phyloP scores from a whole-genome alignment of 2,888 invertebrate species.

The Chesias legatella region DNA sequence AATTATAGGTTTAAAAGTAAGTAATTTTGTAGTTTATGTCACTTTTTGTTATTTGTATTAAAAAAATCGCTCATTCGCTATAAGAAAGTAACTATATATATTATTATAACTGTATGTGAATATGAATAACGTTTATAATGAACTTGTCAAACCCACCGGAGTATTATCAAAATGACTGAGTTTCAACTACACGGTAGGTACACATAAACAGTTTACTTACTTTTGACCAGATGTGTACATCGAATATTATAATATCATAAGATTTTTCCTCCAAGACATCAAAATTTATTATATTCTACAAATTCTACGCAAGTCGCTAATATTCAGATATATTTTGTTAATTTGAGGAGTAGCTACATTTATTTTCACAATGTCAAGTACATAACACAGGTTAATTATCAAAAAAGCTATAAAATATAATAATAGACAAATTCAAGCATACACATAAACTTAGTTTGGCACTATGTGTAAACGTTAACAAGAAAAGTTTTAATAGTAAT shows the following conservation, averaged over 20 bases:
- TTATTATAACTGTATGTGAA: no score
- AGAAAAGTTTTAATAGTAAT: slow-evolving; percentile 50
- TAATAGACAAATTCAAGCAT: slow-evolving; percentile 42
- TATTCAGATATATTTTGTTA: slow-evolving; percentile 21
- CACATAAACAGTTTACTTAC: slow-evolving; percentile 3
- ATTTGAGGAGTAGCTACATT: slow-evolving; percentile 17
- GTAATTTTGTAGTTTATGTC: no score
- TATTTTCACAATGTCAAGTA: slow-evolving; percentile 11
- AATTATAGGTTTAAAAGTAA: not conserved
- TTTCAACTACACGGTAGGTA: slow-evolving; percentile 10
- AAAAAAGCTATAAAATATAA: slow-evolving; percentile 37
- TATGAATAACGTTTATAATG: no score
- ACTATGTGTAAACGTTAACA: slow-evolving; percentile 55
- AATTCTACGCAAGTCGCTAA: slow-evolving; percentile 13
- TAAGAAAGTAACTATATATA: no score
- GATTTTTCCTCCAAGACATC: slow-evolving; percentile 14
- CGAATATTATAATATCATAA: slow-evolving; percentile 23
- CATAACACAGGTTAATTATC: slow-evolving; percentile 17
- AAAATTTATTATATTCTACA: slow-evolving; percentile 10
- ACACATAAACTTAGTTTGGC: slow-evolving; percentile 65
- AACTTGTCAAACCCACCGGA: slow-evolving; percentile 19
- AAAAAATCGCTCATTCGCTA: no score
- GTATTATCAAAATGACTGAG: slow-evolving; percentile 9
- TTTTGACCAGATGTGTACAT: slow-evolving; percentile 8
- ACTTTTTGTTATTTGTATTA: no score